A percentile compares a stretch with the other conserved stretches of the same genome.
phyloP scores from a whole-genome alignment of 2,797 vertebrate species.

The Ataeniobius toweri region DNA sequence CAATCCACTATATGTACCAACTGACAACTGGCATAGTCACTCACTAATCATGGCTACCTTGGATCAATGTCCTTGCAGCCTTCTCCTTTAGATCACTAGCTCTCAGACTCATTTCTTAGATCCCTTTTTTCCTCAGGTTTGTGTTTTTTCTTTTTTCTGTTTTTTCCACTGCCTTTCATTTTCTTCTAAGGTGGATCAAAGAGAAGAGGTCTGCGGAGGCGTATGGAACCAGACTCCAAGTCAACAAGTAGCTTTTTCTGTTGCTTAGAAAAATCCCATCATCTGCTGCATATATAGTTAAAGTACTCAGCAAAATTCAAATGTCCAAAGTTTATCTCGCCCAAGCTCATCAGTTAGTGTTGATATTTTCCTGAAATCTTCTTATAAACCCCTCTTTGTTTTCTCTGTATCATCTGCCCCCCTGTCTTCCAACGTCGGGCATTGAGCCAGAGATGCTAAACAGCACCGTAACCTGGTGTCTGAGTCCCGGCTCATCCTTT shows the following conservation, averaged over 20 bases:
- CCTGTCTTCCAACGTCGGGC: constrained; percentile 38
- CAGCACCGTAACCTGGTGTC: constrained; percentile 68
- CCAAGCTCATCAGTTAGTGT: constrained; percentile 1
- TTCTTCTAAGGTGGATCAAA: constrained; percentile 68
- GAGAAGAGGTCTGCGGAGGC: constrained; percentile 53
- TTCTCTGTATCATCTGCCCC: constrained; percentile 8
- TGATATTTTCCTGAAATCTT: constrained; percentile 21
- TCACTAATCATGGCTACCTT: background rate
- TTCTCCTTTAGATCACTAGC: constrained; percentile 1
- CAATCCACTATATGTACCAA: constrained; percentile 4
- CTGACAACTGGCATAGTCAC: background rate
- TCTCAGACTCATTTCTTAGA: constrained; percentile 26
- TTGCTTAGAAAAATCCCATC: constrained; percentile 13
- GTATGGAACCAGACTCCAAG: constrained; percentile 48
- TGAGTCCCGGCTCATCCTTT: constrained; percentile 68
- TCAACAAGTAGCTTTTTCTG: constrained; percentile 59
- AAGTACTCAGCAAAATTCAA: background rate
- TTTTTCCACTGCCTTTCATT: constrained; percentile 44
- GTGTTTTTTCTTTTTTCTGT: constrained; percentile 17
- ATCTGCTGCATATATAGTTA: background rate
- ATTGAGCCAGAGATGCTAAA: constrained; percentile 66
- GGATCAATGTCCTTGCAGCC: constrained; percentile 6
- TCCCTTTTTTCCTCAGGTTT: constrained; percentile 12
- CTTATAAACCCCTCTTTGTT: constrained; percentile 16
- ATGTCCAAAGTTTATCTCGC: background rate